A percentile compares a stretch with the other conserved stretches of the same genome.
phyloP scores from a whole-genome alignment of 2,888 invertebrate genomes.

The Alloscopus bannaensis region DNA sequence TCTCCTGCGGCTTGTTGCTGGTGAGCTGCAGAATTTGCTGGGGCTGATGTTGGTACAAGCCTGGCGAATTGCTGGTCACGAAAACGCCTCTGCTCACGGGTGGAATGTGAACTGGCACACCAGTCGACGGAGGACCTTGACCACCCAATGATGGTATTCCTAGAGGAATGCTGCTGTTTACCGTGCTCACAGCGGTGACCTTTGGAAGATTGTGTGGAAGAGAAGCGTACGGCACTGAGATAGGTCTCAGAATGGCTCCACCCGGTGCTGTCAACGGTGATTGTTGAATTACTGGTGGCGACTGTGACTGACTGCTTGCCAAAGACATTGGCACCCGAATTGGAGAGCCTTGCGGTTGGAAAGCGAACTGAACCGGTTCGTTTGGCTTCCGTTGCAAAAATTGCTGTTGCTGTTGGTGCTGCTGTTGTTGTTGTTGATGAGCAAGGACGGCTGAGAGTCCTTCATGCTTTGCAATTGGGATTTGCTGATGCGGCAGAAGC shows the following conservation, averaged over 20 bases:
- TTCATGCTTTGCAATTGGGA: slow-evolving; percentile 65
- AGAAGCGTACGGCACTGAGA: slow-evolving; percentile 25
- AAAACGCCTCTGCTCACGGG: slow-evolving; percentile 45
- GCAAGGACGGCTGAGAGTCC: slow-evolving; percentile 69
- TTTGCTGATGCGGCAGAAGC: slow-evolving; percentile 51
- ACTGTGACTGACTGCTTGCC: slow-evolving; percentile 15
- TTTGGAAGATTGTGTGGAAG: slow-evolving; percentile 42
- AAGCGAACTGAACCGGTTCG: slow-evolving; percentile 44
- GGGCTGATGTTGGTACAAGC: slow-evolving; percentile 51
- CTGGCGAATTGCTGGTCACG: slow-evolving; percentile 23
- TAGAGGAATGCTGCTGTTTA: slow-evolving; percentile 29
- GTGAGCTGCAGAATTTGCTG: slow-evolving; percentile 59
- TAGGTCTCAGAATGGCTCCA: slow-evolving; percentile 32
- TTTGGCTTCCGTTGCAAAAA: slow-evolving; percentile 48
- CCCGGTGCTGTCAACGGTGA: slow-evolving; percentile 14
- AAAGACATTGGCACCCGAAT: slow-evolving; percentile 31
- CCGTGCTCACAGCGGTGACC: slow-evolving; percentile 36
- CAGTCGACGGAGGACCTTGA: slow-evolving; percentile 9
- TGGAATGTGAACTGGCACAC: slow-evolving; percentile 28
- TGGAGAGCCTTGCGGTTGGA: slow-evolving; percentile 35
- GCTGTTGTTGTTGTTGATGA: slow-evolving; percentile 61
- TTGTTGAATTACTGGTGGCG: slow-evolving; percentile 31
- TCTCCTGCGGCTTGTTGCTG: slow-evolving; percentile 47
- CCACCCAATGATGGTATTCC: slow-evolving; percentile 23
- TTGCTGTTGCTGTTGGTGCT: slow-evolving; percentile 56